phyloP scores from a whole-genome alignment of 2,888 invertebrate genomes.

The Brenthis daphne region DNA sequence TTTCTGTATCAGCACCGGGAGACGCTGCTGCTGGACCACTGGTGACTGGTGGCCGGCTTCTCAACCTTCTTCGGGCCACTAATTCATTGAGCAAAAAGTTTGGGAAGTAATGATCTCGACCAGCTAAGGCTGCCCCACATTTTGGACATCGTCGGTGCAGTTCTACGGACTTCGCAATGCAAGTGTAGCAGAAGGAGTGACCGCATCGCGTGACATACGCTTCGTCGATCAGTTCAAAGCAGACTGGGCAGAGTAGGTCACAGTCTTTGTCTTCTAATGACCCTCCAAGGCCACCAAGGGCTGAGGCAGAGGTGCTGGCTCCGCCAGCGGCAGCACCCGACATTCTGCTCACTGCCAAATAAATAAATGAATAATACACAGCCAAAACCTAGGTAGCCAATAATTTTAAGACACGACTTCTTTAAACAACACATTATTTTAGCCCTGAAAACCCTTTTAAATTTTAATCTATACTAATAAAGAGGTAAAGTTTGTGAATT shows the following conservation, averaged over 20 bases:
- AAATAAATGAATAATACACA: not conserved
- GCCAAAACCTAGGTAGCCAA: too few species aligned
- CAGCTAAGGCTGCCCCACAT: constrained; percentile 88
- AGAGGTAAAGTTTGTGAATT: too few species aligned
- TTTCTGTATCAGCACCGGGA: constrained; percentile 60
- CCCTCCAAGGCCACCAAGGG: constrained; percentile 84
- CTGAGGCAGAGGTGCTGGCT: constrained; percentile 59
- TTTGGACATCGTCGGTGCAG: constrained; percentile 90
- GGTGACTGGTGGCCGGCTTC: constrained; percentile 46
- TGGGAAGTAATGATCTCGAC: constrained; percentile 89
- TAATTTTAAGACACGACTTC: too few species aligned
- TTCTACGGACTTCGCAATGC: constrained; percentile 95
- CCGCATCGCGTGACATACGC: constrained; percentile 96
- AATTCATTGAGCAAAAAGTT: constrained; percentile 93
- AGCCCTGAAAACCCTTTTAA: too few species aligned
- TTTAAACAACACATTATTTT: too few species aligned
- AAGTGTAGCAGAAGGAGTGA: constrained; percentile 94
- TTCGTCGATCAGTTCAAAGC: constrained; percentile 93
- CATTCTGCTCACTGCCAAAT: constrained; percentile 45
- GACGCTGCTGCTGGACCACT: constrained; percentile 31
- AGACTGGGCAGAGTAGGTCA: constrained; percentile 87
- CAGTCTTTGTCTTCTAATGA: constrained; percentile 85
- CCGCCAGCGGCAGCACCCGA: constrained; percentile 67
- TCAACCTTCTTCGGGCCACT: constrained; percentile 85
- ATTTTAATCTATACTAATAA: too few species aligned